Percentiles rank a stretch among this genome's conserved stretches.
Evolutionary conservation across 2,888 invertebrate genomes (phyloP).

Genomic region (Ischnura elegans): DNA sequence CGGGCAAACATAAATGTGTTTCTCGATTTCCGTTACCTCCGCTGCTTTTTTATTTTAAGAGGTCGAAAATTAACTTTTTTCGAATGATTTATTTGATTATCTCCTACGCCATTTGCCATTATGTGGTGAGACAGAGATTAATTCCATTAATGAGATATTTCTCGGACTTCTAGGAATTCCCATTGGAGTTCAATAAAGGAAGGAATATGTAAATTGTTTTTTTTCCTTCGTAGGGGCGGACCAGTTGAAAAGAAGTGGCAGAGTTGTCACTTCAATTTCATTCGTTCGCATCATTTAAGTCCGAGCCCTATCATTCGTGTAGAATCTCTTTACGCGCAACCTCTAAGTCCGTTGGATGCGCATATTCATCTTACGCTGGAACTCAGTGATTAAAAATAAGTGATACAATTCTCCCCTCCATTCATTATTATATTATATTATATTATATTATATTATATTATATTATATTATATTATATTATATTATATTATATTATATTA

Average conservation of each 20-base stretch:
- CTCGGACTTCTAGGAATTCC: constrained; percentile 34
- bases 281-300: not conserved
- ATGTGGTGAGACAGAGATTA: constrained; percentile 42
- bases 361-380: not conserved
- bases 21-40: constrained; percentile 10
- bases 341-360: not conserved
- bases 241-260: not conserved
- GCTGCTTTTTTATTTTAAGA: constrained; percentile 40
- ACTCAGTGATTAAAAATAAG: not conserved
- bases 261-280: not conserved
- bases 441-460: too few species aligned
- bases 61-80: constrained; percentile 55
- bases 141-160: constrained; percentile 47
- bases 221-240: not conserved
- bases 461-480: too few species aligned
- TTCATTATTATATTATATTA: too few species aligned
- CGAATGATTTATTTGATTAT: constrained; percentile 54
- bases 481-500: too few species aligned
- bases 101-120: constrained; percentile 48
- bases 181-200: constrained; percentile 25
- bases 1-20: constrained; percentile 30
- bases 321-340: not conserved
- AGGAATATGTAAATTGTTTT: not conserved
- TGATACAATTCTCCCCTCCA: too few species aligned
- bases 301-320: not conserved